Conservation (phyloP, 1,140 invertebrate genomes). For the Orius insidiosus region DNA sequence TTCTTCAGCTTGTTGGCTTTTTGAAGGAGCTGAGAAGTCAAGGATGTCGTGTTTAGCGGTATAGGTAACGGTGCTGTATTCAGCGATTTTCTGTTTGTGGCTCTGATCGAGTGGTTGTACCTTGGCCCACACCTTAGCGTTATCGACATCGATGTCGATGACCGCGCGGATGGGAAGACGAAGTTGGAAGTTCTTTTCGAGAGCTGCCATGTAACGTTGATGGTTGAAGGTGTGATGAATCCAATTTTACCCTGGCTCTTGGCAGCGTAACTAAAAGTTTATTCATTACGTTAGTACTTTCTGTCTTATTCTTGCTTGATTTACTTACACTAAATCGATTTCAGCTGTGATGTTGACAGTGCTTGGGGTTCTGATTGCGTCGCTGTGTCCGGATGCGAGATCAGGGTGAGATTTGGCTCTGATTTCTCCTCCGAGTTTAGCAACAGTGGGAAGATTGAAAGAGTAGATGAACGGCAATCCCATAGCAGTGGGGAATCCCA, state of each 20-base stretch:
- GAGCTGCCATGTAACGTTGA: constrained; percentile 36
- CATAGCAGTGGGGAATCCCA: constrained; percentile 44
- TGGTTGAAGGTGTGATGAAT: constrained; percentile 40
- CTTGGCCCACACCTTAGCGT: constrained; percentile 27
- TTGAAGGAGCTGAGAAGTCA: constrained; percentile 19
- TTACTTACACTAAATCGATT: constrained; percentile 25
- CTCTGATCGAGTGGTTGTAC: constrained; percentile 29
- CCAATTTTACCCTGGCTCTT: constrained; percentile 37
- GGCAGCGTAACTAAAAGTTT: constrained; percentile 23
- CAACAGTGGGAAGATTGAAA: constrained; percentile 33
- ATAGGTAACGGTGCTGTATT: constrained; percentile 39
- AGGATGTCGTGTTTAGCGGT: constrained; percentile 35
- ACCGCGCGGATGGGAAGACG: constrained; percentile 31
- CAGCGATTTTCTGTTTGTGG: constrained; percentile 31
- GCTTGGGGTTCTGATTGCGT: constrained; percentile 22
- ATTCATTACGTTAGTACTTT: neutral
- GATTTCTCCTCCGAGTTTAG: constrained; percentile 28
- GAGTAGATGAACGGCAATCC: constrained; percentile 46
- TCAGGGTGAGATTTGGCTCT: constrained; percentile 27
- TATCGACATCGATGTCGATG: constrained; percentile 28
- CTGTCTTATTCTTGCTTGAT: neutral
- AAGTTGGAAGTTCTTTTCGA: constrained; percentile 35
- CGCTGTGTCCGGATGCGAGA: constrained; percentile 17
- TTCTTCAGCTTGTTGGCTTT: neutral
- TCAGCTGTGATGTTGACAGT: constrained; percentile 26